Evolutionary conservation across 2,113 vertebrate genomes (phyloP), one percentile per base, ranked within the genome.

Genomic region (Abramis brama): DNA sequence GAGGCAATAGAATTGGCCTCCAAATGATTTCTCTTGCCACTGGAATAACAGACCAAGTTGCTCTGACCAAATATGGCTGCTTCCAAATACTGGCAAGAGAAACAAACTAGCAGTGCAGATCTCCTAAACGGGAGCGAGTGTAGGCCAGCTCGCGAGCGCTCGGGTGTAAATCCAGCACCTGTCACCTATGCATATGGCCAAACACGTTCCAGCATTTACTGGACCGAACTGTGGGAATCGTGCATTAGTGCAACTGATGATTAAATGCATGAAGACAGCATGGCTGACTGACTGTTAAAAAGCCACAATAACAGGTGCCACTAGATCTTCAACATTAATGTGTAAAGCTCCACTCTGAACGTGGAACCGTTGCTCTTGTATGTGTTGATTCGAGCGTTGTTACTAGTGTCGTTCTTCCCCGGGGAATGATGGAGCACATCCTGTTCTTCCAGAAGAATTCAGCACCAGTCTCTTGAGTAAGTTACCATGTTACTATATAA

Each of bases 1-100:
- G 36, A 62, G 79, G 83, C 83, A 91, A 91, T 82, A 83, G 85
- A 85, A 85, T 89, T 6, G 4, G 59, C 83, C 82, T 84, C 89
- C 90, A 89, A 93, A 92, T 55, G 30, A 91, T 89, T 91, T 92
- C 81, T 90, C 84, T 83, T 74, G 85, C 89, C 4, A 84, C 62
- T 87, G 87, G 87, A 91, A 91, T 88, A 90, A 89, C 90, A 86
- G 89, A 64, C 43, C 89, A 87, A 90, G 90, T 92, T 89, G 91
- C 91, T 89, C 87, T 94, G 91, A 93, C 95, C 95, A 95, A 95
- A 95, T 95, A 95, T 93, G 95, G 94, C 90, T 75, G 91, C 91
- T 90, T 88, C 59, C 90, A 91, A 92, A 94, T 89, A 90, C 86
- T 79, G 81, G 86, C 79, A 85, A 25, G 57, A 73, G 91, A 90